Evolutionary conservation across 2,888 invertebrate species (phyloP), one percentile per base, ranked within the genome.

Genomic region (Archips crataeganus): DNA sequence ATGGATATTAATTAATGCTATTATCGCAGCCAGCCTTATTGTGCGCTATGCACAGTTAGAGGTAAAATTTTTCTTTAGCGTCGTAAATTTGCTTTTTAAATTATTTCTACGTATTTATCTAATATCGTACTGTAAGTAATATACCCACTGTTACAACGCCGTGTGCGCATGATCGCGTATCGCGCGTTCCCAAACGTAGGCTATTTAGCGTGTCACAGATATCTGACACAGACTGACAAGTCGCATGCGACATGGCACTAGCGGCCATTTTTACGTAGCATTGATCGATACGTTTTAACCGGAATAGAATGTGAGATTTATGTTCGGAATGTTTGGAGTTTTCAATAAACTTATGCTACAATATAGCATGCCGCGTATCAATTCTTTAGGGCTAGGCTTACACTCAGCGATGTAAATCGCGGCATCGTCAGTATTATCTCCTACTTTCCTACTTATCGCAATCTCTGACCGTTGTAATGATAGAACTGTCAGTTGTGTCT

Each of bases 201-300:
- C 47, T 54, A 71, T 74, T 74, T 74, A 70, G 66, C 70, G 74
- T 71, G 64, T 70, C 74, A 60, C 65, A 65, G 65, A 74, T 70
- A 49, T 74, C 68, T 65, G 51, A 65, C 66, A 67, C 51, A 65
- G 57, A 64, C 54, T 64, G 70, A 54, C 62, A 9, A 60, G 66
- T 66, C 66, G 54, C 66, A 67, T 71, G 65, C 72, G 61, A 45
- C 54, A 54, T 49, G 65, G 51, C 51, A 51, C 49, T 32, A 34
- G 36, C 36, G 36, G 34, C 65, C 51, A 51, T 65, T 65, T 61
- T 67, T 62, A 54, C 54, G n/a, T 36, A 13, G 42, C 49, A 49
- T 61, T 68, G 68, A 73, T 73, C 63, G 73, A 68, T 69, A 67
- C 63, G 63, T 63, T 73, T 51, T 10, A 47, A 63, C 51, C 13